A percentile compares a stretch with the other conserved stretches of the same genome.
These are phyloP conservation scores for Barypeithes pellucidus DNA, from an alignment of 2,888 invertebrate genomes.

Conservation along the genomic window DNA sequence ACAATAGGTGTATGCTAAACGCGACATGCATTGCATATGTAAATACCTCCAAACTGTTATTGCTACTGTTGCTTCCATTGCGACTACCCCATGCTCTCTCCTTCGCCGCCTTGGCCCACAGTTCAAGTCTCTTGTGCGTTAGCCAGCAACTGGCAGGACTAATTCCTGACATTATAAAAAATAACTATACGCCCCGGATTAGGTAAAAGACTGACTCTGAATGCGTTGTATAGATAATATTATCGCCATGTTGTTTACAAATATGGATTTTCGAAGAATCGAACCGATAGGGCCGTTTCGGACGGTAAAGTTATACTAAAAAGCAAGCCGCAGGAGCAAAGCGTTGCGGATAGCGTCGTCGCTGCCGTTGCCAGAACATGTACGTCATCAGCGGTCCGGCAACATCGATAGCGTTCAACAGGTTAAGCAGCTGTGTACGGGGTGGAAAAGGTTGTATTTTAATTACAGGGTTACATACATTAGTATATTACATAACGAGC, in stretches of 20 bases:
- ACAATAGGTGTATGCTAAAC: neutral
- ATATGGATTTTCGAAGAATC: conserved; percentile 31
- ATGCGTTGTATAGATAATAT: conserved; percentile 23
- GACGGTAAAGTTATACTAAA: conserved; percentile 39
- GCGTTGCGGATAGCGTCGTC: conserved; percentile 38
- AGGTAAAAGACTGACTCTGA: conserved; percentile 15
- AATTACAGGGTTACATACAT: neutral
- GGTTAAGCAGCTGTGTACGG: conserved; percentile 35
- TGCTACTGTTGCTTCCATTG: conserved; percentile 73
- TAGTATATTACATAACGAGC: no score
- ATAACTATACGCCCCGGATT: neutral
- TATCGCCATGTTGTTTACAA: conserved; percentile 48
- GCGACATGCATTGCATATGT: neutral
- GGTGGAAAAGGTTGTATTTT: neutral
- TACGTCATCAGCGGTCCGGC: conserved; percentile 37
- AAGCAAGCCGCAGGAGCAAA: conserved; percentile 39
- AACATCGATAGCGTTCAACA: conserved; percentile 53
- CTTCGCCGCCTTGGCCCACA: conserved; percentile 84
- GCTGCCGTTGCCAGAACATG: conserved; percentile 35
- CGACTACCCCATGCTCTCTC: conserved; percentile 74
- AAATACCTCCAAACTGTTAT: conserved; percentile 66
- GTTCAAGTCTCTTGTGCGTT: conserved; percentile 83
- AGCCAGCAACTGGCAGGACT: conserved; percentile 85
- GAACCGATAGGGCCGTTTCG: conserved; percentile 29
- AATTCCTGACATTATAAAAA: conserved; percentile 72